Base-by-base conservation (phyloP, 2,888 invertebrate species). In the Hypena proboscidalis region DNA sequence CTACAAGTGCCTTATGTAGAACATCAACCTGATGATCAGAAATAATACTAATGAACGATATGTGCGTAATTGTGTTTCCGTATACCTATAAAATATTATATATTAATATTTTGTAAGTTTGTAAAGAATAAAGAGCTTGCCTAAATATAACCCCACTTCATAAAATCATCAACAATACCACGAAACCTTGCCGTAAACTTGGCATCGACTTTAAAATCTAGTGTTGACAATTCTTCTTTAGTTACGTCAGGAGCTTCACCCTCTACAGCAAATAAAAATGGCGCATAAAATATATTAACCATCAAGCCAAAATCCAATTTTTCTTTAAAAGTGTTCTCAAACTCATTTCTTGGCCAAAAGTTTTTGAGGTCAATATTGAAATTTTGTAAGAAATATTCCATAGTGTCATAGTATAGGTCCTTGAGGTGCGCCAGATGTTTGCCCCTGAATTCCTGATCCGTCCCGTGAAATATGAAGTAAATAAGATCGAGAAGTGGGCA, bases 231-330 rank as follows among this genome's bases (percentile, higher is more conserved):
- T 8, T 49, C 25, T 4, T 49, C 34, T 1, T 49, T 66, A 0
- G 48, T 41, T 0, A 80, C 39, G 38, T 77, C 73, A 5, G 74
- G 74, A 0, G 59, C 40, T n/a, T 70, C 66, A 2, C 70, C 67
- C 5, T 75, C 74, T 0, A 52, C 40, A 0, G 67, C 63, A 48
- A 77, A 83, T 4, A 74, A 40, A 22, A 83, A 74, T 0, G 73
- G 73, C 2, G 71, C 47, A n/a, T 67, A 40, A 6, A 67, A 67
- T 0, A 78, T 20, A 10, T 69, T 62, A 1, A 68, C 57, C 38
- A 76, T 67, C 0, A 84, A 35, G 8, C 82, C 85, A 40, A 66
- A 77, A 40, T 78, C 75, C 17, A 78, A 41, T 19, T 73, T 69
- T 0, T 74, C 63, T 2, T 53, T 56, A 9, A 60, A 83, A 11